Base-by-base conservation (phyloP, 2,113 vertebrate genomes). In the Silurus asotus region DNA sequence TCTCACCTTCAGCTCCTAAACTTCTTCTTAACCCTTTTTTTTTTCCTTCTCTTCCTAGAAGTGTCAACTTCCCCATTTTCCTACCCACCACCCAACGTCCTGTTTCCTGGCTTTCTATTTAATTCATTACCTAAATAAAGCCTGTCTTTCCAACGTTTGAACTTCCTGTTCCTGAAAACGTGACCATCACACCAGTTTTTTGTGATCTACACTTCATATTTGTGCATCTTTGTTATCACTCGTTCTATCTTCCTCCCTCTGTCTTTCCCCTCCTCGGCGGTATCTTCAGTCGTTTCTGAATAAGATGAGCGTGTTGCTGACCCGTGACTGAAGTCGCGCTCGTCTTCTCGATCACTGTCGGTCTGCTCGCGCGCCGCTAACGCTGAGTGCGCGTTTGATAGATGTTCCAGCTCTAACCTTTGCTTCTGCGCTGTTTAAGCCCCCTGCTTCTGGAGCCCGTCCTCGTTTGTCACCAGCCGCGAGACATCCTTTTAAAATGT, bases 261-360 rank as follows among this genome's bases (percentile, higher is more conserved):
- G 48, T 65, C 62, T 70, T 80, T 59, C 49, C 78, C 49, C 28
- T 17, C 91, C 90, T 91, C 85, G 89, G 85, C 83, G 59, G 89
- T 91, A 88, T 93, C 92, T 92, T 86, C 91, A 82, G 23, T 88
- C 86, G 82, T 88, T 86, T 85, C 82, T 78, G 70, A 86, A 82
- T 87, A 65, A 78, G 49, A 69, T 23, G 20, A 86, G 84, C 28
- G 19, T 58, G 58, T 85, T 70, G 19, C 72, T 88, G 85, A 86
- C 88, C 83, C 75, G 49, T 89, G 86, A 85, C 72, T 70, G 37
- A 67, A 81, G 81, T 79, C 80, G 64, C 28, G 51, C 84, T 77
- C 85, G 1, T 76, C 81, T 81, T 87, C 85, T 91, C 86, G 83
- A 85, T 90, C 89, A 88, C 82, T 87, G 87, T 91, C 89, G 65